Base-by-base conservation (phyloP, 2,113 vertebrate species). In the Chloropsis hardwickii region DNA sequence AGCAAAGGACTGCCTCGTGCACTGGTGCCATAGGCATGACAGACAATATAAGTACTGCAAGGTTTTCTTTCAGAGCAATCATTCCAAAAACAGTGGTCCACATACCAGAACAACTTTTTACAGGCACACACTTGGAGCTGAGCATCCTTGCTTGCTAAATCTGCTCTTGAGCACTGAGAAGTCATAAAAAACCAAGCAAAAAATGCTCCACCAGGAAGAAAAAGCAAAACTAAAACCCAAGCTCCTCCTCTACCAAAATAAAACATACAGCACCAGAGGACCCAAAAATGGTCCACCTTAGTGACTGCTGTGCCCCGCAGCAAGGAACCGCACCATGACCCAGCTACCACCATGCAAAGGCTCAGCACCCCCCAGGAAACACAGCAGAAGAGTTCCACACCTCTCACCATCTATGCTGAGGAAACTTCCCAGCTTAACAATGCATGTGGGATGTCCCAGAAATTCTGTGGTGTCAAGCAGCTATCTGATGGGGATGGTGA, bases 1-100 rank as follows among this genome's bases (percentile, higher is more conserved):
- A 84, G 53, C 0, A 0, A 72, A n/a, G 35, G 44, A 61, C 35
- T 58, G 37, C 29, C 23, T 54, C 0, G 0, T 29, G 39, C 47
- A 35, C 14, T 33, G 35, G 35, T 56, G n/a, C 33, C 45, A 81
- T 15, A 14, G 44, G 51, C 40, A 62, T 0, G 1, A 69, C 40
- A 76, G 23, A 54, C 37, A 81, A 42, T 1, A 79, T 21, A 70
- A 76, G 31, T 35, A 91, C 16, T 2, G 3, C 17, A 27, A 86
- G 9, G 24, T 69, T 80, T 70, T 88, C 24, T 57, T 79, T 65
- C 28, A 64, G 39, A 2, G 3, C 42, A 57, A 27, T 35, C 23
- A 35, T 11, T 83, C 35, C 35, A 48, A 57, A 73, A 65, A 9
- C 0, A 0, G 7, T 22, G 51, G 31, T 21, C 70, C 40, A 56